Percentiles rank a stretch among this genome's conserved stretches.
Evolutionary conservation across 2,888 invertebrate species (phyloP).

Genomic region (Marasmarcha lunaedactyla): DNA sequence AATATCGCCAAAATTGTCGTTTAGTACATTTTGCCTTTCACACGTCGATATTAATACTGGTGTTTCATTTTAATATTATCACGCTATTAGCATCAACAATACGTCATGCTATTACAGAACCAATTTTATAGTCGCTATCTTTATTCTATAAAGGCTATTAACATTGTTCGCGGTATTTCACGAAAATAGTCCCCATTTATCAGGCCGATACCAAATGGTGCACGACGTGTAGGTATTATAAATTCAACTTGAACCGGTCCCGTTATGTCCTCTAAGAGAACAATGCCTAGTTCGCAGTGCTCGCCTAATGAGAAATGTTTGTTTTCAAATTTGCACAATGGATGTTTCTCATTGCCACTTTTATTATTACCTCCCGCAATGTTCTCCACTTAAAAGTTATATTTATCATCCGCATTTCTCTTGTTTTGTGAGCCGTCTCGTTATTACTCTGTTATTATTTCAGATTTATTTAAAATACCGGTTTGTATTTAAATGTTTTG

Average conservation of each 20-base stretch:
- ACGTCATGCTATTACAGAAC: too few relatives aligned
- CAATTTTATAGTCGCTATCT: too few relatives aligned
- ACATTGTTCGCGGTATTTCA: not conserved
- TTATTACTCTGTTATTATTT: too few relatives aligned
- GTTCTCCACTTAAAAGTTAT: slow-evolving; percentile 31
- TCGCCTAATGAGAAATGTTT: slow-evolving; percentile 66
- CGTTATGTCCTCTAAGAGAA: slow-evolving; percentile 60
- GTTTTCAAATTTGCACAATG: slow-evolving; percentile 57
- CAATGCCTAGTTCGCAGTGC: slow-evolving; percentile 56
- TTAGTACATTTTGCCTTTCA: too few relatives aligned
- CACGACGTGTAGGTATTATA: slow-evolving; percentile 3
- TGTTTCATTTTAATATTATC: too few relatives aligned
- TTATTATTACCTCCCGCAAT: slow-evolving; percentile 42
- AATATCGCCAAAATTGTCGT: too few relatives aligned
- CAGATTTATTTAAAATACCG: too few relatives aligned
- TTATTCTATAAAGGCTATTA: too few relatives aligned
- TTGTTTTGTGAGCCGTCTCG: not conserved
- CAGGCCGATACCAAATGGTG: not conserved
- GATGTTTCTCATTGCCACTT: slow-evolving; percentile 45
- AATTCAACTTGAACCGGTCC: slow-evolving; percentile 20
- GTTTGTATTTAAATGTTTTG: too few relatives aligned
- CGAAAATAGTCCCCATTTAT: not conserved
- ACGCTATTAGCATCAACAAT: too few relatives aligned
- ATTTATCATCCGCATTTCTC: slow-evolving; percentile 22
- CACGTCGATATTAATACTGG: too few relatives aligned